phyloP scores from a whole-genome alignment of 2,797 vertebrate species.

The Epinephelus malabaricus region DNA sequence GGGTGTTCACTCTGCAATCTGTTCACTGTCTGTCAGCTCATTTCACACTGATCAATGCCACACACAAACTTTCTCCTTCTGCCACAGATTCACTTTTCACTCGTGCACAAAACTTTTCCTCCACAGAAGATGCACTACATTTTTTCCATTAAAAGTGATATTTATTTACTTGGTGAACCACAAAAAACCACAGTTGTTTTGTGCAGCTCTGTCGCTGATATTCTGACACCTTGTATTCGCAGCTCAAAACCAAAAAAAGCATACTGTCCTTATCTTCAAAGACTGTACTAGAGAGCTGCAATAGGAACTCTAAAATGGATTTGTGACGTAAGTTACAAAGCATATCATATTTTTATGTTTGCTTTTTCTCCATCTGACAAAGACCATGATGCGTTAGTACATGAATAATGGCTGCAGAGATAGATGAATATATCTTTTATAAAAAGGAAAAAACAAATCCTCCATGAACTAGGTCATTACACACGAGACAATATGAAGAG shows the following conservation, averaged over 20 bases:
- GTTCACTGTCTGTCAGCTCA: conserved; percentile 80
- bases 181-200: conserved; percentile 27
- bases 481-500: background rate
- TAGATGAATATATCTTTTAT: conserved; percentile 33
- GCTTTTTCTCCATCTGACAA: conserved; percentile 52
- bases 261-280: conserved; percentile 23
- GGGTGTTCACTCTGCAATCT: conserved; percentile 77
- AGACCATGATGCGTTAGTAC: conserved; percentile 29
- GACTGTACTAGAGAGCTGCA: conserved; percentile 20
- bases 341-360: conserved; percentile 28
- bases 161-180: conserved; percentile 29
- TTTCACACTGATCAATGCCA: conserved; percentile 69
- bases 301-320: conserved; percentile 45
- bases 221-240: conserved; percentile 26
- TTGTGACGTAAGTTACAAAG: conserved; percentile 13
- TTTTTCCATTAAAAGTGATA: conserved; percentile 34
- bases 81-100: conserved; percentile 44
- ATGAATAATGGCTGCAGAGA: conserved; percentile 44
- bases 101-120: conserved; percentile 16
- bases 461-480: conserved; percentile 40
- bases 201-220: conserved; percentile 12
- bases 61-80: conserved; percentile 33
- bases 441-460: background rate
- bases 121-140: background rate
- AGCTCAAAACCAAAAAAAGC: background rate